Base-by-base conservation (phyloP, 2,797 vertebrate genomes). In the Enteromius anoplus region DNA sequence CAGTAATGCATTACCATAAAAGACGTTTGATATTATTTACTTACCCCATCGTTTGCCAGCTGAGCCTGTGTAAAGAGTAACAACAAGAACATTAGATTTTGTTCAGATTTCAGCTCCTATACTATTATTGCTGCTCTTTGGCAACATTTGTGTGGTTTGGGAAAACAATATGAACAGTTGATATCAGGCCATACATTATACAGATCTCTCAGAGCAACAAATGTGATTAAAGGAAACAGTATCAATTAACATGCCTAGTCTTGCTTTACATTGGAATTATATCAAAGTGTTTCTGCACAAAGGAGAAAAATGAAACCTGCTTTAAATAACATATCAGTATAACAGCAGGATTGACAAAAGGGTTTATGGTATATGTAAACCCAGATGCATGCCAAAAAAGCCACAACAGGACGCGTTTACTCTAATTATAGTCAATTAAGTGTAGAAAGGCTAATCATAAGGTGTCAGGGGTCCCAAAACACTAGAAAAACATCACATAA, bases 11-110 rank as follows among this genome's bases (percentile, higher is more conserved):
- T 32, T 64, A 45, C 8, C 15, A 37, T 19, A 21, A 32, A 34
- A 65, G 1, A 71, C 3, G 58, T 40, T 29, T 15, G 84, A 14
- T 62, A 8, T 19, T 51, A 70, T 42, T 68, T 84, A 94, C 95
- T 92, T 92, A 97, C 97, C 90, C 93, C 94, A 91, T 98, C 94
- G 78, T 97, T 92, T 86, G 96, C 94, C 78, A 97, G 85, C 34
- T 91, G 88, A 86, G 92, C 94, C 97, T 98, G 93, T 90, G 88
- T 80, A 80, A 75, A 94, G 87, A 64, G 87, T 58, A 86, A 91
- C 84, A 88, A 32, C 4, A 66, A 88, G 84, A 88, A 82, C 78
- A 51, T 78, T 87, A 75, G 12, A 84, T 26, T 71, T 21, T 85
- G 60, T 55, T n/a, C 40, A 58, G 11, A 29, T 58, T 49, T 19